Evolutionary conservation across 92 coral and sea anemone genomes (phyloP).

Genomic region (Blastomussa wellsi): DNA sequence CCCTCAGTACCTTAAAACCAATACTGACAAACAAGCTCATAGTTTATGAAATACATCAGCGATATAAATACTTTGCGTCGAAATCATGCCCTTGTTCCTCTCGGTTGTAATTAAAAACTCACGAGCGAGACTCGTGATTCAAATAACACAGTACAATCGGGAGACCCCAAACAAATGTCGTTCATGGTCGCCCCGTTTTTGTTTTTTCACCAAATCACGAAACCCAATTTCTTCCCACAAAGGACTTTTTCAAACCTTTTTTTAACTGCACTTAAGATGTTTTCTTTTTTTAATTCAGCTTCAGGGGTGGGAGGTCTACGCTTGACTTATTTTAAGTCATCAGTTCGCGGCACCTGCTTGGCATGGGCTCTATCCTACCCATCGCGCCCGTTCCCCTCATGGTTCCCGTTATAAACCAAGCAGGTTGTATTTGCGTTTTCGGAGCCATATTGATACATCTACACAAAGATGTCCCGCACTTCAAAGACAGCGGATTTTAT

Average conservation of each 20-base stretch:
- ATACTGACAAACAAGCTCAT: conserved; percentile 12
- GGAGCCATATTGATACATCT: not conserved
- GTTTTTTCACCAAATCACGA: not conserved
- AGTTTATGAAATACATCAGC: conserved; percentile 19
- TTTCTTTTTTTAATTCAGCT: conserved; percentile 28
- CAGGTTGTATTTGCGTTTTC: not conserved
- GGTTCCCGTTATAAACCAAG: conserved; percentile 10
- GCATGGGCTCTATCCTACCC: not conserved
- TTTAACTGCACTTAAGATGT: not conserved
- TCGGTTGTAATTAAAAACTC: not conserved
- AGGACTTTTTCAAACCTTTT: not conserved
- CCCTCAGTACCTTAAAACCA: not conserved
- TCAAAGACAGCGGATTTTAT: not conserved
- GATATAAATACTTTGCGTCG: not conserved
- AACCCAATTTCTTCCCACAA: not conserved
- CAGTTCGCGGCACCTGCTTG: conserved; percentile 38
- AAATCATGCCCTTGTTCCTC: not conserved
- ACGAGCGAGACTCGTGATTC: not conserved
- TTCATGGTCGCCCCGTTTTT: not conserved
- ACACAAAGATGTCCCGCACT: not conserved
- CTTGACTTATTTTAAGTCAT: conserved; percentile 5
- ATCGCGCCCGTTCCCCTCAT: not conserved
- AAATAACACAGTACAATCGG: not conserved
- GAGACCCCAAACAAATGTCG: not conserved
- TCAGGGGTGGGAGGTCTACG: conserved; percentile 31